Percentiles rank a stretch among this genome's conserved stretches.
phyloP scores from a whole-genome alignment of 2,113 vertebrate species.

The Cervus canadensis region DNA sequence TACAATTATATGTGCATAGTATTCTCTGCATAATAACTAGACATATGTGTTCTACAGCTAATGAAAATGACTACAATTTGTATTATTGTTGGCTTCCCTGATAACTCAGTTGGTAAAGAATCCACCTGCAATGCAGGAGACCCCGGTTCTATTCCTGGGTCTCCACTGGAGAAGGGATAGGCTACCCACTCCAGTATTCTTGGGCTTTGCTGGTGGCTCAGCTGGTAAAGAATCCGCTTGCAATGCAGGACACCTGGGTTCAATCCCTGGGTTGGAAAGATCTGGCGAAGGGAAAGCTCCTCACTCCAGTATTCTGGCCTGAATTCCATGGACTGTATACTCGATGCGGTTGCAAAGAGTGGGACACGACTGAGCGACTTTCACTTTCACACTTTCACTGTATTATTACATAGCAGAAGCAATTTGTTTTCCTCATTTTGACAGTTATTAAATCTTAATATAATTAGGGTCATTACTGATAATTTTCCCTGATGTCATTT shows the following conservation, averaged over 20 bases:
- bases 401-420: neutral
- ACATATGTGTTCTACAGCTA: neutral
- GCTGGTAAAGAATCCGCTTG: neutral
- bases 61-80: neutral
- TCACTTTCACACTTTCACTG: neutral
- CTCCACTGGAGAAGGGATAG: neutral
- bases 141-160: rapidly evolving
- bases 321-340: neutral
- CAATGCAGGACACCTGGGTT: neutral
- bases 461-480: neutral
- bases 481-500: neutral
- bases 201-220: neutral
- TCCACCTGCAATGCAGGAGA: neutral
- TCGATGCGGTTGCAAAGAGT: neutral
- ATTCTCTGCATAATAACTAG: neutral
- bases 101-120: neutral
- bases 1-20: neutral
- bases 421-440: neutral
- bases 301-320: neutral
- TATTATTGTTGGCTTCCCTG: neutral
- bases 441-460: neutral
- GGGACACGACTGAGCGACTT: neutral
- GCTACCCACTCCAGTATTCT: neutral
- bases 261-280: neutral
- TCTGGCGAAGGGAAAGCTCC: neutral